These are phyloP conservation scores for Eptesicus fuscus DNA, from an alignment of 2,113 vertebrate species.

Conservation along the genomic window DNA sequence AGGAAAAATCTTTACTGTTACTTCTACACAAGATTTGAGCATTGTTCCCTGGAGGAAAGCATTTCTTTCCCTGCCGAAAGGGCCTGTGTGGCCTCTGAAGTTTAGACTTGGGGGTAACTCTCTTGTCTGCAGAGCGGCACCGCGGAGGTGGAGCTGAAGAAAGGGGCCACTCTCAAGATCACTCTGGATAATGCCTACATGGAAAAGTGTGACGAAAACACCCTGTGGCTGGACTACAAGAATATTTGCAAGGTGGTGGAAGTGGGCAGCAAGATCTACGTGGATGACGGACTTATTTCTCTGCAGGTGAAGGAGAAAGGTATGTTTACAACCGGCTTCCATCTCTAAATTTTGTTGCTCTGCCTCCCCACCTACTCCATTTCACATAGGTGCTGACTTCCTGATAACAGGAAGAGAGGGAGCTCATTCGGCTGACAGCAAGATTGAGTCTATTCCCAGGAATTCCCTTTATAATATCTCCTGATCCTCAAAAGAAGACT, in stretches of 20 bases:
- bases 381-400: no score
- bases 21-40: background rate
- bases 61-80: background rate
- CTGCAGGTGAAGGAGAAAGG: conserved; percentile 92
- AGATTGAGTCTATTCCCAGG: background rate
- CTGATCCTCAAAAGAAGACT: background rate
- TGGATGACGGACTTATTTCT: conserved; percentile 98
- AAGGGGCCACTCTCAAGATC: conserved; percentile 88
- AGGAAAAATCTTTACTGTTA: background rate
- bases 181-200: conserved; percentile 91
- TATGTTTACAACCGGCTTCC: conserved; percentile 50
- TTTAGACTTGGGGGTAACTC: accelerated
- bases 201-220: conserved; percentile 93
- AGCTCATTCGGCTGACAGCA: background rate
- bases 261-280: conserved; percentile 88
- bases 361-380: no score
- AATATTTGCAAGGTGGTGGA: conserved; percentile 94
- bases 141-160: conserved; percentile 95
- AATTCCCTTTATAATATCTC: background rate
- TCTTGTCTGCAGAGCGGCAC: conserved; percentile 88
- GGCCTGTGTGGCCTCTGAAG: background rate
- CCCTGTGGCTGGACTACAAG: conserved; percentile 98
- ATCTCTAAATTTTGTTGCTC: background rate
- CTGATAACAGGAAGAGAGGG: background rate
- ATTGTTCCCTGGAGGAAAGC: background rate